phyloP scores from a whole-genome alignment of 2,113 vertebrate genomes.

The Solea senegalensis region DNA sequence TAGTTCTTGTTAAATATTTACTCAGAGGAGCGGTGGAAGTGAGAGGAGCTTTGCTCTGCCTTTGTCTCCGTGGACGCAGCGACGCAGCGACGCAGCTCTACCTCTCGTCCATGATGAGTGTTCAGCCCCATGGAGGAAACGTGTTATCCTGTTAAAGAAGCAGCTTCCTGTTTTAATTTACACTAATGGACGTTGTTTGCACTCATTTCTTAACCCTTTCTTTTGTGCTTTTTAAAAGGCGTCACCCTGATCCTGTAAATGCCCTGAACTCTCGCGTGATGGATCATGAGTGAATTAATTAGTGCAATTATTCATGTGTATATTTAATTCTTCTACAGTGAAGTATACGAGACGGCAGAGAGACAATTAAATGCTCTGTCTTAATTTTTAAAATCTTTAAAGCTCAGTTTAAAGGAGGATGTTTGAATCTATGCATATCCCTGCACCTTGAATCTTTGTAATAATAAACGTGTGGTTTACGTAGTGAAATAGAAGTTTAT shows the following conservation, averaged over 20 bases:
- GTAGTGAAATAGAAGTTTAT: too few species aligned
- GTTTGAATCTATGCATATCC: too few species aligned
- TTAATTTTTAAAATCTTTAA: neutral
- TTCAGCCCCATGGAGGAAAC: slow-evolving; percentile 21
- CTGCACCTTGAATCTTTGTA: too few species aligned
- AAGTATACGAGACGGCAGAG: neutral
- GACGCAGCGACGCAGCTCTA: slow-evolving; percentile 4
- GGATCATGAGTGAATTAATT: slow-evolving; percentile 10
- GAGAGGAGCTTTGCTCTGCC: slow-evolving; percentile 38
- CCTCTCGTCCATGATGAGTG: slow-evolving; percentile 18
- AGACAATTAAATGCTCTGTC: neutral
- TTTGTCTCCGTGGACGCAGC: slow-evolving; percentile 38
- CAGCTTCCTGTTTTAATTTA: slow-evolving; percentile 14
- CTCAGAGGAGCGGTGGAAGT: slow-evolving; percentile 50
- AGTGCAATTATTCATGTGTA: too few species aligned
- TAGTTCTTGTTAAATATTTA: slow-evolving; percentile 73
- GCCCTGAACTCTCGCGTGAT: neutral
- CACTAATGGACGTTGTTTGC: slow-evolving; percentile 3
- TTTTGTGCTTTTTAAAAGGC: slow-evolving; percentile 3
- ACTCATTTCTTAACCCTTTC: neutral
- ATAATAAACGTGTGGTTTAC: too few species aligned
- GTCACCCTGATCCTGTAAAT: neutral
- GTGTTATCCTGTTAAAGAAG: slow-evolving; percentile 9
- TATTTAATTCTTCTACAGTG: neutral
- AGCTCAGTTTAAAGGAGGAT: too few species aligned